phyloP scores from a whole-genome alignment of 2,888 invertebrate species.

The Drosophila borborema region DNA sequence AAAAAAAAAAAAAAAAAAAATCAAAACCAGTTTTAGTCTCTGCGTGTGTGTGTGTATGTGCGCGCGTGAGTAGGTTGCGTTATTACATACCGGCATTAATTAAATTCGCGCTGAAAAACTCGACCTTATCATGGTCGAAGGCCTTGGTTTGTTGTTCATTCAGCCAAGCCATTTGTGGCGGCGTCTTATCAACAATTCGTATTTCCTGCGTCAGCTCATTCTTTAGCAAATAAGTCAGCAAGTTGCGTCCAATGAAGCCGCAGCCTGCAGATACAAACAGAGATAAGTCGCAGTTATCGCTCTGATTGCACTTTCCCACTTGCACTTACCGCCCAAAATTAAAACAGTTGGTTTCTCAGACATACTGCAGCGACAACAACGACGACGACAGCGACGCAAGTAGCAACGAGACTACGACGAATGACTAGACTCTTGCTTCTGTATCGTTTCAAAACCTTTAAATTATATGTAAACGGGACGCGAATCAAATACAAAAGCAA shows the following conservation, averaged over 20 bases:
- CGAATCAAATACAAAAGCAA: constrained; percentile 31
- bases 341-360: constrained; percentile 84
- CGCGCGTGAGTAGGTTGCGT: constrained; percentile 26
- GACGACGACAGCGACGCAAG: constrained; percentile 28
- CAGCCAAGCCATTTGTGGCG: constrained; percentile 96
- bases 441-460: constrained; percentile 34
- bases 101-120: constrained; percentile 96
- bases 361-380: constrained; percentile 62
- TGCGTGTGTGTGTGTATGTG: neutral
- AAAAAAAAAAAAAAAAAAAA: neutral
- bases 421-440: constrained; percentile 46
- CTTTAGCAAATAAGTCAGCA: constrained; percentile 92
- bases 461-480: constrained; percentile 45
- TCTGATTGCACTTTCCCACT: constrained; percentile 15
- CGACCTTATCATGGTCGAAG: constrained; percentile 91
- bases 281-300: constrained; percentile 40
- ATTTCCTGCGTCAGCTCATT: constrained; percentile 91
- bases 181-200: constrained; percentile 95
- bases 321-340: constrained; percentile 84
- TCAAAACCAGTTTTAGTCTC: constrained; percentile 58
- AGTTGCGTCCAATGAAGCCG: constrained; percentile 96
- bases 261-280: constrained; percentile 88
- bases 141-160: constrained; percentile 90
- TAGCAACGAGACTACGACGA: constrained; percentile 27
- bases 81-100: constrained; percentile 91